phyloP scores from a whole-genome alignment of 1,140 invertebrate genomes.

The Hycleus cichorii region DNA sequence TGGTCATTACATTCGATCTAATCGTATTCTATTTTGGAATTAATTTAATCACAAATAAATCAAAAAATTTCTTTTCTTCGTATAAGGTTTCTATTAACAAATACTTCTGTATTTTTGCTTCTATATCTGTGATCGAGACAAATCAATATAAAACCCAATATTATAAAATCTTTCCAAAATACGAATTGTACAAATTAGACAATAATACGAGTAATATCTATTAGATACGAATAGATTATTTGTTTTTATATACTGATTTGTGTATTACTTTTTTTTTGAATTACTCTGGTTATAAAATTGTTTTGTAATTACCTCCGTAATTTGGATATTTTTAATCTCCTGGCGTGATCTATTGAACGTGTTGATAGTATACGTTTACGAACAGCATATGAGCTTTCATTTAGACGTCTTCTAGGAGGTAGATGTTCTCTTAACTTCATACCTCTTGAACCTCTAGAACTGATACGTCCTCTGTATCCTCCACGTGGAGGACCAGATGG shows the following conservation, averaged over 20 bases:
- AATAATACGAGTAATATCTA: too few species aligned
- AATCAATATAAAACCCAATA: too few species aligned
- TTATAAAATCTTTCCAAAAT: too few species aligned
- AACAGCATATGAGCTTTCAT: conserved; percentile 35
- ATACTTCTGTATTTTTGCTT: too few species aligned
- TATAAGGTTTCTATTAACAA: too few species aligned
- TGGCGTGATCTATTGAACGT: conserved; percentile 30
- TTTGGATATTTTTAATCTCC: conserved; percentile 35
- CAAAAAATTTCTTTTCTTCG: too few species aligned
- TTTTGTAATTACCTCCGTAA: conserved; percentile 39
- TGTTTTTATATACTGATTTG: neutral
- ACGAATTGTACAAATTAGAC: too few species aligned
- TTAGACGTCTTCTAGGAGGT: conserved; percentile 26
- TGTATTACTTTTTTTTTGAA: conserved; percentile 14
- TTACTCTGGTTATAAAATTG: conserved; percentile 6
- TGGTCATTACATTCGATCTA: neutral
- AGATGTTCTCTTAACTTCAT: conserved; percentile 27
- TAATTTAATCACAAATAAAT: too few species aligned
- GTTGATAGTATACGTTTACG: conserved; percentile 30
- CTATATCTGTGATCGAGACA: too few species aligned
- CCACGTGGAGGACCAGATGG: conserved; percentile 31
- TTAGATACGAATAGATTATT: neutral
- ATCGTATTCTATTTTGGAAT: neutral
- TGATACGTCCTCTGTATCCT: conserved; percentile 34
- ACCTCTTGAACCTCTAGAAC: conserved; percentile 28